Evolutionary conservation across 2,113 vertebrate genomes (phyloP).

Genomic region (Rhinogobius similis): DNA sequence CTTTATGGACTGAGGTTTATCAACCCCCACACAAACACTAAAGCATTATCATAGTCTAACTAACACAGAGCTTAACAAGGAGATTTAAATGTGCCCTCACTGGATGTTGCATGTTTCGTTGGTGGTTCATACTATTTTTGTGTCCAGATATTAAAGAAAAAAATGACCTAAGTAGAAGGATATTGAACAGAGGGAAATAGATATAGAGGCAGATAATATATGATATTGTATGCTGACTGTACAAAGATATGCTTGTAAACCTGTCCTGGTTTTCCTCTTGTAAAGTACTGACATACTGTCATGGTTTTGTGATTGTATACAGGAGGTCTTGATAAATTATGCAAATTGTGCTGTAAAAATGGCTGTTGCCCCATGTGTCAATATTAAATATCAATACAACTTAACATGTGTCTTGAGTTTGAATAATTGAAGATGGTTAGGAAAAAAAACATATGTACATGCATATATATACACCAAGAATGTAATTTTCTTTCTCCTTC

Average conservation of each 20-base stretch:
- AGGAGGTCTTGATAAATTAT: constrained; percentile 94
- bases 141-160: constrained; percentile 80
- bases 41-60: constrained; percentile 63
- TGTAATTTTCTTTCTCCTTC: not conserved
- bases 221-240: constrained; percentile 82
- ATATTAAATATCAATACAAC: constrained; percentile 95
- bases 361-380: constrained; percentile 90
- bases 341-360: constrained; percentile 97
- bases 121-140: constrained; percentile 88
- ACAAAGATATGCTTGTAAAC: constrained; percentile 94
- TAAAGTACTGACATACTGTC: constrained; percentile 86
- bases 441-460: no score
- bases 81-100: constrained; percentile 89
- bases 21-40: constrained; percentile 56
- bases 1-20: constrained; percentile 44
- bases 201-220: constrained; percentile 58
- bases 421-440: not conserved
- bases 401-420: constrained; percentile 27
- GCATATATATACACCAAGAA: no score
- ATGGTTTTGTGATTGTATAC: constrained; percentile 98
- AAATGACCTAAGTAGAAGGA: constrained; percentile 50
- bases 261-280: constrained; percentile 88
- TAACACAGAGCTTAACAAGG: constrained; percentile 72
- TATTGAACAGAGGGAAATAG: constrained; percentile 52
- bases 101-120: constrained; percentile 96